Evolutionary conservation across 2,797 vertebrate species (phyloP), one percentile per base, ranked within the genome.

Genomic region (Melanotaenia parkinsoni): DNA sequence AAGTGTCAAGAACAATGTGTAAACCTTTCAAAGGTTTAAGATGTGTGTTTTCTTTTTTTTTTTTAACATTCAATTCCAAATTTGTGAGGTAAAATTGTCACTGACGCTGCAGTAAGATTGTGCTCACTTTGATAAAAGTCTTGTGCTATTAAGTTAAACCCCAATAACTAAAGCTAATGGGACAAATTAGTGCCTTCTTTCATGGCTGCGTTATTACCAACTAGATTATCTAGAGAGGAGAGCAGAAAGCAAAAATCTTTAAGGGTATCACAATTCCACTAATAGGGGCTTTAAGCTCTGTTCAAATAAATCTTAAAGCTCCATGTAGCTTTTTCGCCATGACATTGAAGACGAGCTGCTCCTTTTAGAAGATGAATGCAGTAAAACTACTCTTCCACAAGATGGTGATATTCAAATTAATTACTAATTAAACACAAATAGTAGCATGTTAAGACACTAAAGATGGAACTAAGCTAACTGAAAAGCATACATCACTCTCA

Each of bases 371-470:
- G 20, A 78, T 54, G 54, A 13, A 22, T 85, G 85, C 54, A 85
- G 63, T 78, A 22, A 70, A 70, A 67, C 24, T 14, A 45, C 13
- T 45, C 57, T 57, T 74, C 79, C 85, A 88, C 79, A 70, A 83
- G 86, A 57, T 62, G 76, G 72, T 59, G 72, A 13, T 50, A 45
- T 71, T 66, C 28, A 70, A 68, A 37, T 24, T 40, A 22, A 75
- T 77, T 68, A 33, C 64, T 53, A 60, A 61, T 53, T 43, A 72
- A 71, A 16, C 61, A 70, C 16, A 67, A 70, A 61, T 28, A 74
- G 18, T 58, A 63, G 45, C 33, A 7, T 58, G 33, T 63, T 51
- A 1, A 63, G 67, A 43, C 67, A 54, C 6, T 53, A 16, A 13
- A 65, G 1, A 30, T 14, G 12, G 56, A 54, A 26, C 32, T 30